Evolutionary conservation across 2,888 invertebrate species (phyloP).

Genomic region (Rhingia campestris): DNA sequence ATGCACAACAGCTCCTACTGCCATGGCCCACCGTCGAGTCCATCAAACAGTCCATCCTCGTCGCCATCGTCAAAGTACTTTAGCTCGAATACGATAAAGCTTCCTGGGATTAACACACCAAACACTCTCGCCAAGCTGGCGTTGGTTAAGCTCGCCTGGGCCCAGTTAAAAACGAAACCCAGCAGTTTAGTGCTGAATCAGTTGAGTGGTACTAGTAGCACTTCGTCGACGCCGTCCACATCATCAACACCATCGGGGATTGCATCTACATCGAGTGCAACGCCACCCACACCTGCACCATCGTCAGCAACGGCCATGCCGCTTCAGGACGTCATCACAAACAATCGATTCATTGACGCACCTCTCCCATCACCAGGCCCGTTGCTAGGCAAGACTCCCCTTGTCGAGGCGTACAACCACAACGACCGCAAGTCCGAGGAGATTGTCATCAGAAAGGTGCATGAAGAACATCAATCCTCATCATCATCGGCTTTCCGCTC

Average conservation of each 20-base stretch:
- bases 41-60: constrained; percentile 81
- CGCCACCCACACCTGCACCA: constrained; percentile 34
- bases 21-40: constrained; percentile 85
- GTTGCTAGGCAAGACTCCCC: constrained; percentile 90
- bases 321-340: constrained; percentile 52
- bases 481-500: constrained; percentile 43
- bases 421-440: constrained; percentile 78
- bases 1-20: constrained; percentile 92
- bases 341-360: constrained; percentile 84
- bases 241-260: constrained; percentile 27
- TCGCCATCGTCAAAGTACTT: constrained; percentile 83
- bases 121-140: constrained; percentile 81
- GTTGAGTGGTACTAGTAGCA: constrained; percentile 76
- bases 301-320: constrained; percentile 35
- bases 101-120: constrained; percentile 84
- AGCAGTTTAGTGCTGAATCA: constrained; percentile 84
- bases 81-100: constrained; percentile 85
- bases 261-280: constrained; percentile 41
- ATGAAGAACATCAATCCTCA: constrained; percentile 78
- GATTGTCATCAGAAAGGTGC: constrained; percentile 82
- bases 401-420: constrained; percentile 87
- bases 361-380: constrained; percentile 93
- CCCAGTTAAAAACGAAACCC: constrained; percentile 83
- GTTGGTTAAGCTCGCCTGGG: constrained; percentile 82
- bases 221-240: constrained; percentile 31